A percentile compares a stretch with the other conserved stretches of the same genome.
Evolutionary conservation across 1,140 invertebrate genomes (phyloP).

Genomic region (Sycobia sp.): DNA sequence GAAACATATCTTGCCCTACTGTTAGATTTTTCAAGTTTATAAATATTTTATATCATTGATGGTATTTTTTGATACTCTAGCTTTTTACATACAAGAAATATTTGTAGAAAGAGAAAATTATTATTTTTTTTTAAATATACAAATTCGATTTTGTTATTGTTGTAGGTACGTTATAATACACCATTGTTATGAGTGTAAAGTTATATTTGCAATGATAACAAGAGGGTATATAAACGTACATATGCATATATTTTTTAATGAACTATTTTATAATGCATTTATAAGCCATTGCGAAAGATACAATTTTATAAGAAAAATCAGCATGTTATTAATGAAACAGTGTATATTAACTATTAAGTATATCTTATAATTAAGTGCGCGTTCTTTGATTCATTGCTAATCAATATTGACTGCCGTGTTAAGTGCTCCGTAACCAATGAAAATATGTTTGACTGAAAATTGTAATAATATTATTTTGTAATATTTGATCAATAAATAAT

Average conservation of each 20-base stretch:
- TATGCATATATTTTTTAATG: conserved; percentile 3
- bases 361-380: conserved; percentile 31
- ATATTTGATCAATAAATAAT: conserved; percentile 25
- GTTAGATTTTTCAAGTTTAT: conserved; percentile 8
- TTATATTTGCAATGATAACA: conserved; percentile 6
- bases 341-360: conserved; percentile 31
- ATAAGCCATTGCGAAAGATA: conserved; percentile 5
- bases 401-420: conserved; percentile 36
- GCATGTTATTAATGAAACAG: not conserved
- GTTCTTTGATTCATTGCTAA: conserved; percentile 30
- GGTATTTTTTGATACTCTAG: conserved; percentile 19
- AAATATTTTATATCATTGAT: conserved; percentile 18
- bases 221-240: not conserved
- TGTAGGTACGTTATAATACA: not conserved
- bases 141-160: conserved; percentile 25
- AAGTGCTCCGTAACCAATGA: conserved; percentile 27
- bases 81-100: conserved; percentile 3
- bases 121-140: conserved; percentile 16
- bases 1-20: conserved; percentile 25
- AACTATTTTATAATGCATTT: conserved; percentile 6
- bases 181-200: conserved; percentile 13
- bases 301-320: not conserved
- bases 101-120: conserved; percentile 10
- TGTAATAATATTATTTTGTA: conserved; percentile 23
- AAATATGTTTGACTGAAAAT: conserved; percentile 19